Percentiles rank a stretch among this genome's conserved stretches.
Evolutionary conservation across 2,888 invertebrate species (phyloP).

Genomic region (Meandrusa payeni): DNA sequence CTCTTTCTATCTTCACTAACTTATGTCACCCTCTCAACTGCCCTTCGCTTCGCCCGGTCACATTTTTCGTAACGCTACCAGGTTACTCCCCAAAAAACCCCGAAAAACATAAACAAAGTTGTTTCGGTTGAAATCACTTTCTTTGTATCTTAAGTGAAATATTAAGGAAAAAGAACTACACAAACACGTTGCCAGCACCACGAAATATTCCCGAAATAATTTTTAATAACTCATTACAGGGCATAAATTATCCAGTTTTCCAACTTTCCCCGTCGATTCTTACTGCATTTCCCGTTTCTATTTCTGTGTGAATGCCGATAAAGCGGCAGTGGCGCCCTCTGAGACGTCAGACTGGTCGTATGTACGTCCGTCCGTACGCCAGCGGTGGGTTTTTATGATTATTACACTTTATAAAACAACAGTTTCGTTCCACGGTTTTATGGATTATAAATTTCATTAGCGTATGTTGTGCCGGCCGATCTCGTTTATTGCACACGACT

Average conservation of each 20-base stretch:
- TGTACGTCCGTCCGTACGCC: conserved; percentile 51
- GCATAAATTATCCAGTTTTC: conserved; percentile 1
- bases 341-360: conserved; percentile 28
- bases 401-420: conserved; percentile 73
- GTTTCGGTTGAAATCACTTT: no score
- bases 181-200: no score
- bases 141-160: no score
- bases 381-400: conserved; percentile 63
- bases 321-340: conserved; percentile 11
- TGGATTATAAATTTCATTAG: conserved; percentile 77
- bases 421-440: conserved; percentile 57
- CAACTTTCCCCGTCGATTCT: conserved; percentile 1
- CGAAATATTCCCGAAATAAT: conserved; percentile 3
- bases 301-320: conserved; percentile 6
- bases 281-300: conserved; percentile 13
- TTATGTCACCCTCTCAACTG: no score
- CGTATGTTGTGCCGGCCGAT: conserved; percentile 35
- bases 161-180: no score
- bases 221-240: conserved; percentile 13
- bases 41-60: no score
- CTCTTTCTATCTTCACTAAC: no score
- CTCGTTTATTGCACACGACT: conserved; percentile 22
- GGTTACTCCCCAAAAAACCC: no score
- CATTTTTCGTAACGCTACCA: no score
- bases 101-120: no score